These are phyloP conservation scores for Bergia puertoricense DNA, from an alignment of 92 coral and sea anemone species.

Conservation along the genomic window DNA sequence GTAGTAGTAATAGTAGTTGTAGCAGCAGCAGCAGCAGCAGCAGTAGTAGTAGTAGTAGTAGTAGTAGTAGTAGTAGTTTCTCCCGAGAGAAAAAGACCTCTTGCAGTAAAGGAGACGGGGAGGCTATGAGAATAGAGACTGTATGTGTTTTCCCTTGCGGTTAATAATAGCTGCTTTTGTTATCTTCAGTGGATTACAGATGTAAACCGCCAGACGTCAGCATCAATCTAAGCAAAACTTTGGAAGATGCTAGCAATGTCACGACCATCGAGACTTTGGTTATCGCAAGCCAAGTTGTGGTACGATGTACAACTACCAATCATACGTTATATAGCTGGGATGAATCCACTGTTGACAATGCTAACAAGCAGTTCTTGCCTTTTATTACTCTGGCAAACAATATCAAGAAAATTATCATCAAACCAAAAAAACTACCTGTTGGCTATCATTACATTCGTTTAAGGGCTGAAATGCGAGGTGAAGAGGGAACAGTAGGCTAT, in stretches of 20 bases:
- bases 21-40: too few species aligned
- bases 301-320: conserved; percentile 59
- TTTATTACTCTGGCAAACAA: conserved; percentile 49
- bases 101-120: too few species aligned
- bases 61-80: too few species aligned
- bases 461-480: conserved; percentile 66
- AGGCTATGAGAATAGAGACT: too few species aligned
- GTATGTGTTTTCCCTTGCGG: too few species aligned
- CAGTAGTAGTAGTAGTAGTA: too few species aligned
- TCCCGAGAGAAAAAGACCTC: too few species aligned
- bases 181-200: conserved; percentile 63
- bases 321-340: conserved; percentile 61
- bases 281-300: conserved; percentile 49
- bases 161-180: background rate
- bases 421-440: conserved; percentile 44
- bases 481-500: conserved; percentile 71
- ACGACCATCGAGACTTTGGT: conserved; percentile 49
- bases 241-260: conserved; percentile 42
- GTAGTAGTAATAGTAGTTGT: too few species aligned
- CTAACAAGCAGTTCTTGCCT: conserved; percentile 51
- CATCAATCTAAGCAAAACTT: conserved; percentile 53
- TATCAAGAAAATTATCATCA: conserved; percentile 40
- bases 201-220: conserved; percentile 79
- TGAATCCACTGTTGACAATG: conserved; percentile 44
- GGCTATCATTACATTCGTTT: conserved; percentile 66